Evolutionary conservation across 2,888 invertebrate species (phyloP).

Genomic region (Cantharis flavilabris): DNA sequence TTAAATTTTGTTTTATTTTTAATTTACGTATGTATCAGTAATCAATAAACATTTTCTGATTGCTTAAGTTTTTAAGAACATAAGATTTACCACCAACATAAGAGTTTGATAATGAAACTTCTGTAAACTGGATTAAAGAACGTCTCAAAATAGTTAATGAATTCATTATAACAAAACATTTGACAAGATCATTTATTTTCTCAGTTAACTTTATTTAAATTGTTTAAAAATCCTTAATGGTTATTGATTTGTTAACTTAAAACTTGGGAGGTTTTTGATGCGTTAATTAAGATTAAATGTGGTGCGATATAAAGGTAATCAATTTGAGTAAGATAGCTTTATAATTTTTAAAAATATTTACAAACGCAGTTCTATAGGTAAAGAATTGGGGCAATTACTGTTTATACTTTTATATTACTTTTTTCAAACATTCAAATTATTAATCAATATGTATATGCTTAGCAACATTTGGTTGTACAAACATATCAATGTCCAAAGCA

Average conservation of each 20-base stretch:
- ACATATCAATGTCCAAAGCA: constrained; percentile 27
- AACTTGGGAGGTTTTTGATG: constrained; percentile 3
- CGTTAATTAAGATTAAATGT: constrained; percentile 10
- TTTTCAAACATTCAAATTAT: constrained; percentile 23
- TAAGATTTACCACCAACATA: background rate
- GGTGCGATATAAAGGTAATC: background rate
- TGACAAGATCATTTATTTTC: background rate
- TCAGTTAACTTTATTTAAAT: background rate
- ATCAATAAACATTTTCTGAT: background rate
- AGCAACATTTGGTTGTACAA: constrained; percentile 37
- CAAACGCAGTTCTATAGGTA: background rate
- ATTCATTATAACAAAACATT: background rate
- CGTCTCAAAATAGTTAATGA: background rate
- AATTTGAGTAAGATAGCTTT: background rate
- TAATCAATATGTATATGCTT: constrained; percentile 38
- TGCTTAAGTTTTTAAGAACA: background rate
- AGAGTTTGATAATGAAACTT: background rate
- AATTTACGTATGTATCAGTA: background rate
- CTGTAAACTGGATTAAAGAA: background rate
- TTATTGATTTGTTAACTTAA: constrained; percentile 10
- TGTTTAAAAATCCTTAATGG: background rate
- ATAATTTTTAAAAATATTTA: background rate
- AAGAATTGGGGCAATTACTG: background rate
- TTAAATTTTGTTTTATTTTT: background rate
- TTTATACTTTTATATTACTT: background rate